Percentiles rank a stretch among this genome's conserved stretches.
Evolutionary conservation across 2,113 vertebrate species (phyloP).

Genomic region (Lontra canadensis): DNA sequence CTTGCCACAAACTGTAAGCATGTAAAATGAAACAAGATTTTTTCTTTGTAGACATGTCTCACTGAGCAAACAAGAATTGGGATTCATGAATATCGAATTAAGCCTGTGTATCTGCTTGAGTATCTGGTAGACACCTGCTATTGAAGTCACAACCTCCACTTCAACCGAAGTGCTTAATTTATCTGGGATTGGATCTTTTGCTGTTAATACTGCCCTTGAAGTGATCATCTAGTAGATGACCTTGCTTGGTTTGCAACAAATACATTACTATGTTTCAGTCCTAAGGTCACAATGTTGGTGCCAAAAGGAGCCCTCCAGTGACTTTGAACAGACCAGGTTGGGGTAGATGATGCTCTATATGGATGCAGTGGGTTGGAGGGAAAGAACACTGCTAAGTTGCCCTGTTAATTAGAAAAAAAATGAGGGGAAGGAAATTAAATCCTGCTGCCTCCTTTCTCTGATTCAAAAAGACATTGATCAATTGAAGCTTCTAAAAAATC

Average conservation of each 20-base stretch:
- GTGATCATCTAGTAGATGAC: neutral
- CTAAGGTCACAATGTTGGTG: neutral
- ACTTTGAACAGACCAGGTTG: neutral
- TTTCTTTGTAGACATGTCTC: constrained; percentile 13
- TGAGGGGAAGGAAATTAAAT: constrained; percentile 56
- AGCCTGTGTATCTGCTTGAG: neutral
- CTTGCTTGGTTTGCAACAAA: neutral
- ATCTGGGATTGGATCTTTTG: neutral
- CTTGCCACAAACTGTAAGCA: constrained; percentile 31
- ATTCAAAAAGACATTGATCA: constrained; percentile 63
- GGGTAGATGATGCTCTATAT: neutral
- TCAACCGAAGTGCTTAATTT: neutral
- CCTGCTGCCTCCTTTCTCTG: neutral
- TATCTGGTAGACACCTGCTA: neutral
- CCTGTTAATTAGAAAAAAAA: constrained; percentile 63
- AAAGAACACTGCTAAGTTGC: neutral
- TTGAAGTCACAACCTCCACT: neutral
- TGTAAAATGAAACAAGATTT: constrained; percentile 46
- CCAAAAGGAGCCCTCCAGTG: neutral
- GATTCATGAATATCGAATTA: constrained; percentile 5
- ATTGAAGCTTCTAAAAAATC: constrained; percentile 40
- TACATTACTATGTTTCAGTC: neutral
- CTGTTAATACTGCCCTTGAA: neutral
- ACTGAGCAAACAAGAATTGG: neutral
- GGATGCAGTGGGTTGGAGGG: neutral